phyloP scores from a whole-genome alignment of 2,888 invertebrate species.

The Luperina nickerlii region DNA sequence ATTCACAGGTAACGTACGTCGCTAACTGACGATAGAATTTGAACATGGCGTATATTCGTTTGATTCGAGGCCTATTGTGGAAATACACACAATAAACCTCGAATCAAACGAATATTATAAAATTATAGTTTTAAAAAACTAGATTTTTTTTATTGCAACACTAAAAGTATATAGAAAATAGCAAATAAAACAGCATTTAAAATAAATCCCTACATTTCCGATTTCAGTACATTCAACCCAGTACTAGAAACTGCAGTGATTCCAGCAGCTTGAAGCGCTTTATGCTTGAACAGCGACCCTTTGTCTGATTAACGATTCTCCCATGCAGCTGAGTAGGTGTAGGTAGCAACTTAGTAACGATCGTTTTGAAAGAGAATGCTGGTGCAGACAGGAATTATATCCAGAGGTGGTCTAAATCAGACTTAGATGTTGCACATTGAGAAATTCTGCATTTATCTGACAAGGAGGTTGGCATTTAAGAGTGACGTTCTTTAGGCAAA shows the following conservation, averaged over 20 bases:
- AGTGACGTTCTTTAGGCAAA: no score
- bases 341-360: slow-evolving; percentile 23
- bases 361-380: slow-evolving; percentile 33
- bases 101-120: not conserved
- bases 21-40: not conserved
- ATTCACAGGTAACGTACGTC: not conserved
- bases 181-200: not conserved
- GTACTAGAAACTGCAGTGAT: slow-evolving; percentile 40
- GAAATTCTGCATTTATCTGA: slow-evolving; percentile 1
- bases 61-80: not conserved
- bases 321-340: slow-evolving; percentile 1
- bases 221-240: slow-evolving; percentile 33
- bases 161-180: not conserved
- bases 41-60: not conserved
- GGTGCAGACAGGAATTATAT: slow-evolving; percentile 28
- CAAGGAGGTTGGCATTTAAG: no score
- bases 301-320: slow-evolving; percentile 55
- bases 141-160: not conserved
- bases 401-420: slow-evolving; percentile 20
- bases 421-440: not conserved
- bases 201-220: not conserved
- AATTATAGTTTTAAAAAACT: not conserved
- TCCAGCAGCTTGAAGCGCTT: slow-evolving; percentile 48
- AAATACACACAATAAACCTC: not conserved
- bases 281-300: slow-evolving; percentile 53